A percentile compares a stretch with the other conserved stretches of the same genome.
Conservation (phyloP, 2,888 invertebrate genomes). For the Coleophora flavipennella region DNA sequence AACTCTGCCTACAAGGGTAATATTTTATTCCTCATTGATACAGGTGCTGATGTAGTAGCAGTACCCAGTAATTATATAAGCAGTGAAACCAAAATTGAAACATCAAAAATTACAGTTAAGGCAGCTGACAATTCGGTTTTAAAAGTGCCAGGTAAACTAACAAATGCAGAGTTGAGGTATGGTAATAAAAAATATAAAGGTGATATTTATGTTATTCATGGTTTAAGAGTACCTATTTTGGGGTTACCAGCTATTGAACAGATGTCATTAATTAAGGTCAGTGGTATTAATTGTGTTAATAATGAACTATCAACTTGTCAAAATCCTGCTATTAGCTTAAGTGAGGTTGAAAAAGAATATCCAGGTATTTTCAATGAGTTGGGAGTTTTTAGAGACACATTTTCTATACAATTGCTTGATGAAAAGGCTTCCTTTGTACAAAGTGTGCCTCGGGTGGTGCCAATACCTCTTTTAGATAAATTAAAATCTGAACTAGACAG, state of each 20-base stretch:
- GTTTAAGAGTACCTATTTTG: conserved; percentile 4
- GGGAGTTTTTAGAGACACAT: conserved; percentile 5
- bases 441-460: conserved; percentile 2
- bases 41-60: conserved; percentile 6
- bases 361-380: conserved; percentile 6
- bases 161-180: background rate
- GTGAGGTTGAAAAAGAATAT: conserved; percentile 2
- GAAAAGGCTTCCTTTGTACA: conserved; percentile 4
- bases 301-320: too few relatives aligned
- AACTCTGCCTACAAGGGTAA: background rate
- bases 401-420: conserved; percentile 5
- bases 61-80: background rate
- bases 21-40: conserved; percentile 4
- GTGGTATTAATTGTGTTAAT: background rate
- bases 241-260: conserved; percentile 1
- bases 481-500: conserved; percentile 4
- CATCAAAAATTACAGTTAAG: background rate
- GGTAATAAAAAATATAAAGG: background rate
- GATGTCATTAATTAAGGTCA: background rate
- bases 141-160: background rate
- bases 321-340: background rate
- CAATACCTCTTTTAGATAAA: conserved; percentile 4
- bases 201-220: conserved; percentile 3
- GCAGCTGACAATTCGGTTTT: conserved; percentile 2
- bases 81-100: background rate